Percentiles rank a stretch among this genome's conserved stretches.
These are phyloP conservation scores for Urocyon cinereoargenteus DNA, from an alignment of 2,797 vertebrate genomes.

Conservation along the genomic window DNA sequence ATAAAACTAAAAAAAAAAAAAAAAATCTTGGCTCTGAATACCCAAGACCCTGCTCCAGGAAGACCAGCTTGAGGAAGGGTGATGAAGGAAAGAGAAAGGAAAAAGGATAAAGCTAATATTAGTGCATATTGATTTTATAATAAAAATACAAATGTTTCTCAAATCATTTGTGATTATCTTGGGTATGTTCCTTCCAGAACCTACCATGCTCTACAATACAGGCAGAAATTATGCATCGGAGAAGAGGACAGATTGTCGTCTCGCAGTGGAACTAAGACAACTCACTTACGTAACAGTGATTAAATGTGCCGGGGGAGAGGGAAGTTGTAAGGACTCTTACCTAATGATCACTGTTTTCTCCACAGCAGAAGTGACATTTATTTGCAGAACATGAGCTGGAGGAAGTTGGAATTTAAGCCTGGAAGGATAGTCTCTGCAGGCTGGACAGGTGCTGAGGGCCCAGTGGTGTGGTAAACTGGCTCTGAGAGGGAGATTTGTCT, in stretches of 20 bases:
- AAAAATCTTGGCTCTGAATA: too few relatives aligned
- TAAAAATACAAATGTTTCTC: not conserved
- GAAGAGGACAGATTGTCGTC: not conserved
- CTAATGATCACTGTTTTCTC: not conserved
- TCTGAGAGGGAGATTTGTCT: not conserved
- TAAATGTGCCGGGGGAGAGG: not conserved
- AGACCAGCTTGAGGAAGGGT: too few relatives aligned
- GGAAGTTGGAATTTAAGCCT: too few relatives aligned
- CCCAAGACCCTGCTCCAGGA: rapidly evolving
- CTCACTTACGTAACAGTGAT: not conserved
- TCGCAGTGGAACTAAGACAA: not conserved
- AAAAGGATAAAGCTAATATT: not conserved
- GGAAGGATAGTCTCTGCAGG: not conserved
- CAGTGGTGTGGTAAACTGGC: not conserved
- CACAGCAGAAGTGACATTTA: not conserved
- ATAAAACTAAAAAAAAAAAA: too few relatives aligned
- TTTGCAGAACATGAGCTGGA: not conserved
- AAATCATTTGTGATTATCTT: not conserved
- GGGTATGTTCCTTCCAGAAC: not conserved
- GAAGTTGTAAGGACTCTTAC: not conserved
- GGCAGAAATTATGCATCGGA: too few relatives aligned
- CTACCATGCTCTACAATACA: not conserved
- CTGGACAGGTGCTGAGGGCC: not conserved
- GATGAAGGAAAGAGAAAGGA: not conserved
- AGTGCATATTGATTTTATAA: not conserved